phyloP scores from a whole-genome alignment of 2,797 vertebrate species.

The Hypotaenidia philippensis region DNA sequence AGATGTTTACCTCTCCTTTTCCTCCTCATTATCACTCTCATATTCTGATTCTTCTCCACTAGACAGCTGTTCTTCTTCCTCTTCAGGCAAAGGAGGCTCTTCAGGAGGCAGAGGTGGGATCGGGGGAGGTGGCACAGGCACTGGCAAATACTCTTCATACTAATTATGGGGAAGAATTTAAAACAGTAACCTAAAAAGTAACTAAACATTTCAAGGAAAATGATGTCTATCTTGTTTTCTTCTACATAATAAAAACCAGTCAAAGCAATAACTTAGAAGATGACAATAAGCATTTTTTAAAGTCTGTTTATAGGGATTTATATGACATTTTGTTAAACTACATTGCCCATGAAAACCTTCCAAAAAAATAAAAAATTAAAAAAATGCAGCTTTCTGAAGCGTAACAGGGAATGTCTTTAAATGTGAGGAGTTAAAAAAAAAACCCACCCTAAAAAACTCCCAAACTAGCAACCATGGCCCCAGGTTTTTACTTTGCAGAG shows the following conservation, averaged over 20 bases:
- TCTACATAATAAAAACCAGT: neutral
- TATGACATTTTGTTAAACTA: neutral
- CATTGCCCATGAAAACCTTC: neutral
- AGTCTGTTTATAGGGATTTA: neutral
- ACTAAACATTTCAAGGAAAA: neutral
- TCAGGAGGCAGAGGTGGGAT: conserved; percentile 89
- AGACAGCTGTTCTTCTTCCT: conserved; percentile 83
- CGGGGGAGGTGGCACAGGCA: conserved; percentile 84
- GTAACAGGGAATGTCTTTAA: neutral
- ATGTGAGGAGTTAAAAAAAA: neutral
- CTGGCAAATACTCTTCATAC: conserved; percentile 87
- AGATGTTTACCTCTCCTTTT: conserved; percentile 88
- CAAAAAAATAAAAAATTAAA: neutral
- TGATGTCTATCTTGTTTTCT: accelerated
- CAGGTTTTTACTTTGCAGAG: neutral
- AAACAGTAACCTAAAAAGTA: neutral
- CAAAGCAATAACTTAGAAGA: neutral
- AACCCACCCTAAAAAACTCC: too few relatives aligned
- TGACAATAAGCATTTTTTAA: neutral
- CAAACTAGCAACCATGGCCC: accelerated
- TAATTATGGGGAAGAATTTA: conserved; percentile 52
- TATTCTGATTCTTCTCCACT: conserved; percentile 94
- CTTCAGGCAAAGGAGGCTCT: conserved; percentile 91
- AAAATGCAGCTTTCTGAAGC: neutral
- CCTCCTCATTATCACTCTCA: conserved; percentile 92